Base-by-base conservation (phyloP, 2,113 vertebrate genomes). In the Hydrolagus affinis region DNA sequence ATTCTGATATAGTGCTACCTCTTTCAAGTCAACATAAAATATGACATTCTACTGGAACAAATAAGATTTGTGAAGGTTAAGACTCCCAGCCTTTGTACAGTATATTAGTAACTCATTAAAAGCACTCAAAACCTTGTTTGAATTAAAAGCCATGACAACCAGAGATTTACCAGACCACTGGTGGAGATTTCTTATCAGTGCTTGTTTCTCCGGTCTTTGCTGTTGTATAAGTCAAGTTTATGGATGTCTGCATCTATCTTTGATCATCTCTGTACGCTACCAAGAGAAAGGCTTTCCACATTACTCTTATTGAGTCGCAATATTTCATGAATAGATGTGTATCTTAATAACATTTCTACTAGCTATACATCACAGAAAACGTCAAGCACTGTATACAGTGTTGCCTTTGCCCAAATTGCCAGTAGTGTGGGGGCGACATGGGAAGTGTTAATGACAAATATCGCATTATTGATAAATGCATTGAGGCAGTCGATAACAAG, bases 211-310 rank as follows among this genome's bases (percentile, higher is more conserved):
- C 86, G 89, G 88, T 87, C 89, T 89, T 87, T 85, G 87, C 89
- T 88, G 85, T 89, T 88, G 87, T 85, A 85, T 89, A 89, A 91
- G 86, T 88, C 87, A 86, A 86, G 89, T 92, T 90, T 88, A 85
- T 90, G 90, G 89, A 87, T 89, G 85, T n/a, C 86, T 89, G 86
- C 86, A 88, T 64, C n/a, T 89, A 88, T 86, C 88, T 87, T 86
- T 88, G 86, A 91, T 91, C 89, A 87, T 87, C 86, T 88, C 89
- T 88, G 62, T 68, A 6, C 2, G 30, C 78, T 91, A 87, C 87
- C 76, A 70, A 1, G 88, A 89, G 86, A 87, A 87, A 87, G 88
- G 88, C 72, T 1, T 86, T 86, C 87, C 85, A 21, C 57, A 89
- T 89, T 89, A 87, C 88, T 87, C 87, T 66, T 87, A 88, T 86